Conservation (phyloP, 2,888 invertebrate genomes). For the Uropetala carovei region DNA sequence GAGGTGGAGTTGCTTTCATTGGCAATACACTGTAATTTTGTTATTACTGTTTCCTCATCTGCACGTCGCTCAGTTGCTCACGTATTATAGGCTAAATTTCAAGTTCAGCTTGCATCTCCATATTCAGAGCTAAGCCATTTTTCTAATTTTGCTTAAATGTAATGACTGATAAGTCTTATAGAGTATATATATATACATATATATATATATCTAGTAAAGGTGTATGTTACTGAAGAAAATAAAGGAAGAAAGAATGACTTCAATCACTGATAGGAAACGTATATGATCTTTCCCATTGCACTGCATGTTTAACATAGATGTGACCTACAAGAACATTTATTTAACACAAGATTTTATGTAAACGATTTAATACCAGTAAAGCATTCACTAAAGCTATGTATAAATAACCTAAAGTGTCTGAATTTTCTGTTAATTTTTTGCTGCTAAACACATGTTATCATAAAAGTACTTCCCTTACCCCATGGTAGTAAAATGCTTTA, state of each 20-base stretch:
- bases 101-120: slow-evolving; percentile 1
- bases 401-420: background rate
- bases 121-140: background rate
- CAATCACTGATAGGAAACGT: background rate
- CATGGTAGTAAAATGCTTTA: background rate
- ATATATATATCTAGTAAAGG: background rate
- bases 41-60: background rate
- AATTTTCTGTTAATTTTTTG: background rate
- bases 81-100: background rate
- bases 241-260: background rate
- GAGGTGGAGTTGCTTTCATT: slow-evolving; percentile 6
- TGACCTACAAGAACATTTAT: background rate
- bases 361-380: background rate
- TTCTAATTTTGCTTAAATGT: slow-evolving; percentile 6
- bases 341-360: background rate
- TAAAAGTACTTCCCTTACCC: background rate
- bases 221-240: background rate
- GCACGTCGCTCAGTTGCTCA: slow-evolving; percentile 14
- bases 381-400: background rate
- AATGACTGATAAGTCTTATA: background rate
- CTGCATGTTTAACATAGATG: slow-evolving; percentile 13
- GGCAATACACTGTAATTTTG: background rate
- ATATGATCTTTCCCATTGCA: background rate
- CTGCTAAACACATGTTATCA: background rate
- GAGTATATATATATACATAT: background rate